Conservation (phyloP, 1,140 invertebrate genomes). For the Panonychus citri region DNA sequence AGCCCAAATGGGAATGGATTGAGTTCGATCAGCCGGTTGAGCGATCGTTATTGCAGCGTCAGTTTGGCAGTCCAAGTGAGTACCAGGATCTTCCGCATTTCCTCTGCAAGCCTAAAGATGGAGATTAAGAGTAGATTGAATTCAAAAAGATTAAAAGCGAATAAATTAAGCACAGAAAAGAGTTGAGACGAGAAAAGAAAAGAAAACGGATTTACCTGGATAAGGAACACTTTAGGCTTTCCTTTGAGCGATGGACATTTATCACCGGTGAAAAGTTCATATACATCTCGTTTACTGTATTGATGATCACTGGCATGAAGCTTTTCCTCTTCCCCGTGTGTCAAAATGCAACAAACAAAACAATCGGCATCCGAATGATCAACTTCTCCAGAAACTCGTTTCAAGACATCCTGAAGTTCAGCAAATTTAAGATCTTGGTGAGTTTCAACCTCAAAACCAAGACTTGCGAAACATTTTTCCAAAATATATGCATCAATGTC, state of each 20-base stretch:
- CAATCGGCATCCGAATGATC: constrained; percentile 57
- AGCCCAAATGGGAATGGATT: constrained; percentile 60
- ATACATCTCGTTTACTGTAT: background rate
- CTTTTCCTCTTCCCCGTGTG: constrained; percentile 65
- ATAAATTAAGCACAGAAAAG: too few relatives aligned
- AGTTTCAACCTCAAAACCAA: background rate
- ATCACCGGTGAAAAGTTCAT: constrained; percentile 23
- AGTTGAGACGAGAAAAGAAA: too few relatives aligned
- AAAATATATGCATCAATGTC: background rate
- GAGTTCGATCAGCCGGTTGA: constrained; percentile 14
- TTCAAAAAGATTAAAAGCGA: too few relatives aligned
- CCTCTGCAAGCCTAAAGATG: constrained; percentile 62
- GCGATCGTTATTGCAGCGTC: background rate
- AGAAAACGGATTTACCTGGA: constrained; percentile 19
- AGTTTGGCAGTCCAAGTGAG: background rate
- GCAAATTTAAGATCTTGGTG: background rate
- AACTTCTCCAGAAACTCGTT: constrained; percentile 22
- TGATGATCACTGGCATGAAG: constrained; percentile 53
- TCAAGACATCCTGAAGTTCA: too few relatives aligned
- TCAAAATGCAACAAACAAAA: constrained; percentile 50
- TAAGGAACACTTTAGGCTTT: constrained; percentile 76
- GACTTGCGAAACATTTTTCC: background rate
- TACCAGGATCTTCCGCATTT: constrained; percentile 46
- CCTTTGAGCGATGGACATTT: constrained; percentile 60
- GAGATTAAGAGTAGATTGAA: too few relatives aligned